A percentile compares a stretch with the other conserved stretches of the same genome.
Evolutionary conservation across 2,888 invertebrate species (phyloP).

Genomic region (Coelogynopora nodosa): DNA sequence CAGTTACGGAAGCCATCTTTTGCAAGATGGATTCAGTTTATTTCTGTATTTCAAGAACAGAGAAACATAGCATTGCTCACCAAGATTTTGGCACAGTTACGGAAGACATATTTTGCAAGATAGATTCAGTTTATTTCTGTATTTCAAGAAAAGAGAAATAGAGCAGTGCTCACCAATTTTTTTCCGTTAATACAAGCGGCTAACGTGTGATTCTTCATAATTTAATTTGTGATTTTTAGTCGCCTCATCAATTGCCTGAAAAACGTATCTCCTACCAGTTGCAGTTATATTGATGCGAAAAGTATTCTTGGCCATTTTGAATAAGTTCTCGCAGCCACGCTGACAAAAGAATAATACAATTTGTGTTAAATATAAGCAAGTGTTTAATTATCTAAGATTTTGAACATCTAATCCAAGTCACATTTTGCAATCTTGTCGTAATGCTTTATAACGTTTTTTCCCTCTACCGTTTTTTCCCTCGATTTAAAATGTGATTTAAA

Average conservation of each 20-base stretch:
- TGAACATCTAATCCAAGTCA: conserved; percentile 24
- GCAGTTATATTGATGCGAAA: not conserved
- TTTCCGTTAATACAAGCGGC: conserved; percentile 9
- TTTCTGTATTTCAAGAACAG: not conserved
- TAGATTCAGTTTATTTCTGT: conserved; percentile 12
- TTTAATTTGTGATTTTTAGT: conserved; percentile 15
- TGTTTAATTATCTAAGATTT: not conserved
- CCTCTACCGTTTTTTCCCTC: not conserved
- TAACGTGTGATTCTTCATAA: conserved; percentile 10
- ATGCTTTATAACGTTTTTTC: conserved; percentile 2
- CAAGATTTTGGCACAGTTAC: not conserved
- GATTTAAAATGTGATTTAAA: conserved; percentile 12
- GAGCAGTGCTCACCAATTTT: not conserved
- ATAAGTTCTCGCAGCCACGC: conserved; percentile 23
- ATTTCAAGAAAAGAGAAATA: conserved; percentile 23
- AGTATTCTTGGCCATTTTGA: conserved; percentile 24
- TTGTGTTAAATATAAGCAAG: not conserved
- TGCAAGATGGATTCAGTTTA: not conserved
- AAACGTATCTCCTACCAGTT: conserved; percentile 9
- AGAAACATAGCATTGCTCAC: not conserved
- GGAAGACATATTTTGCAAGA: conserved; percentile 16
- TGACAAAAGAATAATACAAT: not conserved
- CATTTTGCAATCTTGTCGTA: conserved; percentile 23
- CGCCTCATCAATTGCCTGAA: conserved; percentile 11
- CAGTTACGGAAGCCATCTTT: not conserved